A percentile compares a stretch with the other conserved stretches of the same genome.
These are phyloP conservation scores for Callocephalon fimbriatum DNA, from an alignment of 2,113 vertebrate species.

Conservation along the genomic window DNA sequence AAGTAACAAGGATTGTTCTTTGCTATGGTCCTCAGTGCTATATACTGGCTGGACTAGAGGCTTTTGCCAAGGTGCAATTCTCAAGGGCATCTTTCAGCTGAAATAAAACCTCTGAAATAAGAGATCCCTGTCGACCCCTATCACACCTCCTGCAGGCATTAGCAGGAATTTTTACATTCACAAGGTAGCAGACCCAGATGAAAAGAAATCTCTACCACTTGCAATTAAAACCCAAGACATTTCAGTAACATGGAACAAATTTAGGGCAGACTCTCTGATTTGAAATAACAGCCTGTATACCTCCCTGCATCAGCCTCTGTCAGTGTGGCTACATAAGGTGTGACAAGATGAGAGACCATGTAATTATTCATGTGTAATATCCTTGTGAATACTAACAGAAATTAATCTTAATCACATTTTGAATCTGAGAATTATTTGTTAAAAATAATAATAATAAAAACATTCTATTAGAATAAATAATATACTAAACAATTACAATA, in stretches of 20 bases:
- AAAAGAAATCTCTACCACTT: slow-evolving; percentile 12
- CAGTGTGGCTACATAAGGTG: not conserved
- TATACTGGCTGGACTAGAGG: not conserved
- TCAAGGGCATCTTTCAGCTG: not conserved
- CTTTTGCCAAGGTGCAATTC: not conserved
- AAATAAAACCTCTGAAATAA: slow-evolving; percentile 25
- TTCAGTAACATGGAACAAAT: not conserved
- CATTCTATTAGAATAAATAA: not conserved
- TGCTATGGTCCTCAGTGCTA: not conserved
- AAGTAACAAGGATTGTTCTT: not conserved
- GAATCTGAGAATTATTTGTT: not conserved
- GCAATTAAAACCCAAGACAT: slow-evolving; percentile 1
- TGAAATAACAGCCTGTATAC: not conserved
- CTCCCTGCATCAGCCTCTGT: not conserved
- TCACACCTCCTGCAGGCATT: not conserved
- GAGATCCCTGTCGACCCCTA: not conserved
- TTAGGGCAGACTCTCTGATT: not conserved
- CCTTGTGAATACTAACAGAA: not conserved
- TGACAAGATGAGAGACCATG: not conserved
- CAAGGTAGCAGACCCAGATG: not conserved
- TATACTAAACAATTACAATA: not conserved
- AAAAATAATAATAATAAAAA: not conserved
- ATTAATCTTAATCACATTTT: not conserved
- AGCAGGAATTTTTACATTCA: not conserved
- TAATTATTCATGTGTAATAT: not conserved